Evolutionary conservation across 2,113 vertebrate genomes (phyloP).

Genomic region (Zapus hudsonius): DNA sequence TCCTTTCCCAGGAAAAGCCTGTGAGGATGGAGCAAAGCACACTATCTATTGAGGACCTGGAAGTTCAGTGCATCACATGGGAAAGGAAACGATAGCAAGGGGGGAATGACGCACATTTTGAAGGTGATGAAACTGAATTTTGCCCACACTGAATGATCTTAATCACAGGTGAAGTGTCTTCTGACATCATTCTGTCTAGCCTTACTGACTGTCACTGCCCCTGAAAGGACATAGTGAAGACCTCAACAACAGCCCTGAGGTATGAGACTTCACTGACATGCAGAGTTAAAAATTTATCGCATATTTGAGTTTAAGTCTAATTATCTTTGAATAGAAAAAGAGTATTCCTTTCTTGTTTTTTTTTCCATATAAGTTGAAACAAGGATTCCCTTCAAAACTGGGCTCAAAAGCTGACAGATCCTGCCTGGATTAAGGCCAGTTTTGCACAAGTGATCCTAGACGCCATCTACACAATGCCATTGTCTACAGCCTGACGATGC

Average conservation of each 20-base stretch:
- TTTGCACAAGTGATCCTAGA: not conserved
- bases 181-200: not conserved
- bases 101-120: not conserved
- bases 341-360: not conserved
- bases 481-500: not conserved
- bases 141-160: not conserved
- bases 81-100: not conserved
- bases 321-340: not conserved
- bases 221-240: not conserved
- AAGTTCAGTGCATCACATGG: not conserved
- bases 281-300: not conserved
- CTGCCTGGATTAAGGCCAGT: not conserved
- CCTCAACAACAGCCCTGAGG: not conserved
- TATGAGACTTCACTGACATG: not conserved
- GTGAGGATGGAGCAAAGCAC: not conserved
- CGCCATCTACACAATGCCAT: not conserved
- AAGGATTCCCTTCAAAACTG: constrained; percentile 20
- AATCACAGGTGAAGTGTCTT: not conserved
- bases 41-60: not conserved
- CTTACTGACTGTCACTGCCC: not conserved
- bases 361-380: constrained; percentile 6
- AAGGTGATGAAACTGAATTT: not conserved
- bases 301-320: not conserved
- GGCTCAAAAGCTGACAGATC: not conserved
- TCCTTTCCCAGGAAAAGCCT: not conserved